These are phyloP conservation scores for Lepidonotus clava DNA, from an alignment of 2,888 invertebrate species.

Conservation along the genomic window DNA sequence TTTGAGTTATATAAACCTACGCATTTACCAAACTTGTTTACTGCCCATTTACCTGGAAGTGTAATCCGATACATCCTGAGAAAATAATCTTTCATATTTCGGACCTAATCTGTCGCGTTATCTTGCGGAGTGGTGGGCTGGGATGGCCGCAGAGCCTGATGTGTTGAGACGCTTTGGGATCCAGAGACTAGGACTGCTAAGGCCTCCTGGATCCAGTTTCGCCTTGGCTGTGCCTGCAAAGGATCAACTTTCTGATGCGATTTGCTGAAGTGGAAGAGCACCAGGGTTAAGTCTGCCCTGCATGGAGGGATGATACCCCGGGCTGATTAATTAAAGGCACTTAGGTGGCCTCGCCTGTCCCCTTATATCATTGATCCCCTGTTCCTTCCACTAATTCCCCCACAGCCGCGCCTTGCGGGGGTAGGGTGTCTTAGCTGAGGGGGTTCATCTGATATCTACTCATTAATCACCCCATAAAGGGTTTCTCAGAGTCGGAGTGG, in stretches of 20 bases:
- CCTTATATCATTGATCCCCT: slow-evolving; percentile 25
- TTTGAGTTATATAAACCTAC: too few relatives aligned
- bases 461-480: not conserved
- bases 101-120: not conserved
- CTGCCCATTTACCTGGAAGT: not conserved
- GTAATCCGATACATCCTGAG: not conserved
- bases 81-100: slow-evolving; percentile 14
- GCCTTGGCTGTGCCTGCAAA: not conserved
- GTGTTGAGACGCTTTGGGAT: not conserved
- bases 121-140: not conserved
- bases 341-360: slow-evolving; percentile 24
- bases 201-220: slow-evolving; percentile 48
- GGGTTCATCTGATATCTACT: not conserved
- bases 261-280: slow-evolving; percentile 30
- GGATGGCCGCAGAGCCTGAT: not conserved
- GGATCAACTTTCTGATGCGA: slow-evolving; percentile 50
- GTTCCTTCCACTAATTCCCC: not conserved
- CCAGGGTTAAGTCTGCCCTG: slow-evolving; percentile 25
- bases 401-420: not conserved
- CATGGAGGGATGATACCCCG: slow-evolving; percentile 6
- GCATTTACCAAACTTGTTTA: too few relatives aligned
- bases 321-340: slow-evolving; percentile 40
- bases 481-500: not conserved
- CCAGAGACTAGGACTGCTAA: not conserved
- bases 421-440: slow-evolving; percentile 7